Percentiles rank a stretch among this genome's conserved stretches.
Conservation (phyloP, 2,113 vertebrate species). For the Danio rerio region DNA sequence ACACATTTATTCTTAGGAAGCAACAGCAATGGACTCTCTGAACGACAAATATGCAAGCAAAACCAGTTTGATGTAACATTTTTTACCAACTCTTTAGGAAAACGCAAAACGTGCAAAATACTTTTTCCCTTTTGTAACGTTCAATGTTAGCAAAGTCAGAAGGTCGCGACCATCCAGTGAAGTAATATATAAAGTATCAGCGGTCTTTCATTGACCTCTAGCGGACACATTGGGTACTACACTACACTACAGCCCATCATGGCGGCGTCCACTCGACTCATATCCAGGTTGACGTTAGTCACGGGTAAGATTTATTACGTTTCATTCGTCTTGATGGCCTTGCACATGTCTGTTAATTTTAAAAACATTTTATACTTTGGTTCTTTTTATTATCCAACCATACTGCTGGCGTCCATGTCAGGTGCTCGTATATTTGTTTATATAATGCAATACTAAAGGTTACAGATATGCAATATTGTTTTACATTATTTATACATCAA, state of each 20-base stretch:
- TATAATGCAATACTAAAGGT: not conserved
- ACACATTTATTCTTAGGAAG: no score
- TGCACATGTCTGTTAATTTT: not conserved
- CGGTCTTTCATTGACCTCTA: not conserved
- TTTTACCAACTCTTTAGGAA: not conserved
- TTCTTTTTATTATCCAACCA: no score
- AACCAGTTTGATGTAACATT: accelerated
- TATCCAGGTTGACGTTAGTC: slow-evolving; percentile 76
- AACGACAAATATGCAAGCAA: not conserved
- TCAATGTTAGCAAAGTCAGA: not conserved
- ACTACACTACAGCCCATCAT: slow-evolving; percentile 46
- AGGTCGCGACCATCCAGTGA: not conserved
- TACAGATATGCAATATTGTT: not conserved
- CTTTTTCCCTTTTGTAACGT: no score
- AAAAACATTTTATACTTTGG: no score
- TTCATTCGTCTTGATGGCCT: not conserved
- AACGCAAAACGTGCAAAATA: not conserved
- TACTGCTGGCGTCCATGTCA: no score
- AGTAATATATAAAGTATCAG: not conserved
- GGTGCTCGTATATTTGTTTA: no score
- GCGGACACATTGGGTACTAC: not conserved
- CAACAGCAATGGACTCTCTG: no score
- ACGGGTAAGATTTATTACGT: slow-evolving; percentile 67
- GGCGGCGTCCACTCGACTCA: slow-evolving; percentile 70
- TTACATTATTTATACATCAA: not conserved